Percentiles rank a stretch among this genome's conserved stretches.
phyloP scores from a whole-genome alignment of 1,140 invertebrate species.

The Chrysoperla carnea region DNA sequence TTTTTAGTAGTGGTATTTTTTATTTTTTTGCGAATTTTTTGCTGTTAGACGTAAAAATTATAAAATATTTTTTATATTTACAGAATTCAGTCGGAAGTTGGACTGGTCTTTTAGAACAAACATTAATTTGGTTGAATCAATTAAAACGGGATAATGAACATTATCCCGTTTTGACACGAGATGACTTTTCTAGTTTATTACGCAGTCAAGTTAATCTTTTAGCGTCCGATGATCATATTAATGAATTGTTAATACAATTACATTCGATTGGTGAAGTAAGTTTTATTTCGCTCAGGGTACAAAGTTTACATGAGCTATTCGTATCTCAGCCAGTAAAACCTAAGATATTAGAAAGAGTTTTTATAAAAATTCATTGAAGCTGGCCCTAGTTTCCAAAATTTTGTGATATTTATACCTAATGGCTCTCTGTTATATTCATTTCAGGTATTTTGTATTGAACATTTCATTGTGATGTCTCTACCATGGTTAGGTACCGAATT shows the following conservation, averaged over 20 bases:
- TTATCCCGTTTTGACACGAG: slow-evolving; percentile 50
- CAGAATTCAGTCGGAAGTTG: slow-evolving; percentile 28
- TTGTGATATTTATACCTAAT: no score
- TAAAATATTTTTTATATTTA: slow-evolving; percentile 2
- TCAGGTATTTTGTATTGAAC: slow-evolving; percentile 27
- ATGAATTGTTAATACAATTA: slow-evolving; percentile 46
- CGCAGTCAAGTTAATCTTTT: slow-evolving; percentile 47
- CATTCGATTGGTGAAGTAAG: slow-evolving; percentile 49
- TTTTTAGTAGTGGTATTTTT: no score
- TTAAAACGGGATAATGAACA: slow-evolving; percentile 30
- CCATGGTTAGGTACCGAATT: slow-evolving; percentile 57
- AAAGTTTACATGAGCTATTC: no score
- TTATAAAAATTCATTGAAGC: no score
- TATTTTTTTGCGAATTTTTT: no score
- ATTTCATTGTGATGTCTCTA: slow-evolving; percentile 56
- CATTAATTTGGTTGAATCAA: slow-evolving; percentile 31
- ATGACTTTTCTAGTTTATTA: slow-evolving; percentile 41
- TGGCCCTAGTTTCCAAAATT: no score
- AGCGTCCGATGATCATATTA: slow-evolving; percentile 46
- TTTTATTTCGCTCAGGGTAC: not conserved
- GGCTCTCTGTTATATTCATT: slow-evolving; percentile 3
- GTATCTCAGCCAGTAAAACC: no score
- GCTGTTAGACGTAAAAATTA: not conserved
- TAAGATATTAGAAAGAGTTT: no score
- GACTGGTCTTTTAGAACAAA: slow-evolving; percentile 42